These are phyloP conservation scores for Halocaridina rubra DNA, from an alignment of 2,888 invertebrate species.

Conservation along the genomic window DNA sequence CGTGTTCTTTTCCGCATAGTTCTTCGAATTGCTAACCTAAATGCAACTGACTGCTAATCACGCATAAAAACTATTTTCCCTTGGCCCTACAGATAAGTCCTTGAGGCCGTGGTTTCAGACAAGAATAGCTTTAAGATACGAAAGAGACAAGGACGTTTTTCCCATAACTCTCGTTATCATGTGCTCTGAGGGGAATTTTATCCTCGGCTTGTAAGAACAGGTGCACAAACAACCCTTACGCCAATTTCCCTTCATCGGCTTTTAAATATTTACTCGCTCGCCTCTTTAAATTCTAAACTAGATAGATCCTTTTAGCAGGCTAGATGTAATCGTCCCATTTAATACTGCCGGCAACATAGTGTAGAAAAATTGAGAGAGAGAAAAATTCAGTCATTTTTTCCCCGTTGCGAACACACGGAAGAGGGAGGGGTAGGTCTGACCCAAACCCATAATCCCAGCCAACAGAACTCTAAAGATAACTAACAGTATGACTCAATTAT, in stretches of 20 bases:
- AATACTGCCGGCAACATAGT: no score
- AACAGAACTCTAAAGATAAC: no score
- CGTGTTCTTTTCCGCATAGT: constrained; percentile 58
- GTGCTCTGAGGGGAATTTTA: constrained; percentile 59
- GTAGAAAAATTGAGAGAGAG: no score
- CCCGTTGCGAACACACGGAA: constrained; percentile 42
- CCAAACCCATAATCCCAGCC: constrained; percentile 40
- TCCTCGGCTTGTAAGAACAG: constrained; percentile 57
- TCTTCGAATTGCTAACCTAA: constrained; percentile 45
- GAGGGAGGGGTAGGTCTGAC: constrained; percentile 20
- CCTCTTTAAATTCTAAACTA: neutral
- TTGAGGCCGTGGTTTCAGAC: constrained; percentile 10
- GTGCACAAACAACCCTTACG: constrained; percentile 33
- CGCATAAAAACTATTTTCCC: constrained; percentile 12
- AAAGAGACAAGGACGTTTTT: constrained; percentile 35
- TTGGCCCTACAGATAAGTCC: constrained; percentile 25
- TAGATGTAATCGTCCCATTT: no score
- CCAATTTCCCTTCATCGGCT: neutral
- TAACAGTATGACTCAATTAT: no score
- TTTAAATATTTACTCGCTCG: neutral
- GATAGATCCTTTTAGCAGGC: no score
- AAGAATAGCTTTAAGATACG: constrained; percentile 28
- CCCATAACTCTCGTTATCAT: constrained; percentile 49
- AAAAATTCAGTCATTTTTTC: constrained; percentile 23
- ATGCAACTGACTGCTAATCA: neutral